Percentiles rank a stretch among this genome's conserved stretches.
phyloP scores from a whole-genome alignment of 2,797 vertebrate genomes.

The Eospalax fontanierii region DNA sequence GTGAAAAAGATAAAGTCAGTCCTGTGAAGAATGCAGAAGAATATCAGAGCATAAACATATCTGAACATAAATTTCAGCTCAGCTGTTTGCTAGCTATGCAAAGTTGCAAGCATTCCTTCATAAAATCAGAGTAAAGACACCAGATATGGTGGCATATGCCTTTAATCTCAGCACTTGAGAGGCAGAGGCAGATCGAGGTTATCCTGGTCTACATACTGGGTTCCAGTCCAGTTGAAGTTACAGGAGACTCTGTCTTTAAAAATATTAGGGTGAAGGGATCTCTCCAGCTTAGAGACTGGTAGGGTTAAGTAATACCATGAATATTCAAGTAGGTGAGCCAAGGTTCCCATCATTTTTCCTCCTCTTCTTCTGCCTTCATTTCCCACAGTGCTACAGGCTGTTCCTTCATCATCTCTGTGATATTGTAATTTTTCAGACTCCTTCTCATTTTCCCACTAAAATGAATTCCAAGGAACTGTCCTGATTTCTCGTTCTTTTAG shows the following conservation, averaged over 20 bases:
- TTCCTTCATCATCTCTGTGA: not conserved
- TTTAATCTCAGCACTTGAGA: not conserved
- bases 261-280: not conserved
- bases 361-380: not conserved
- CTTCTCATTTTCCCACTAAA: not conserved
- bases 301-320: not conserved
- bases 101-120: too few species aligned
- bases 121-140: not conserved
- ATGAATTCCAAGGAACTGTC: not conserved
- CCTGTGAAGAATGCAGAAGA: not conserved
- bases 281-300: not conserved
- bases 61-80: not conserved
- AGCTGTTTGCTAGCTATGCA: not conserved
- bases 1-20: not conserved
- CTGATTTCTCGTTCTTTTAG: not conserved
- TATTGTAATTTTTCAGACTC: not conserved
- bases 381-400: not conserved
- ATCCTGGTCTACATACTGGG: not conserved
- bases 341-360: not conserved
- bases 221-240: too few species aligned
- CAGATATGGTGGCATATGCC: not conserved
- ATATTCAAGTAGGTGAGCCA: not conserved
- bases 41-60: not conserved
- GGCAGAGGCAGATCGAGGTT: too few species aligned
- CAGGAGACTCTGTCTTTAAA: too few species aligned